Evolutionary conservation across 2,888 invertebrate species (phyloP), one percentile per base, ranked within the genome.

Genomic region (Cataglyphis altisquamis): DNA sequence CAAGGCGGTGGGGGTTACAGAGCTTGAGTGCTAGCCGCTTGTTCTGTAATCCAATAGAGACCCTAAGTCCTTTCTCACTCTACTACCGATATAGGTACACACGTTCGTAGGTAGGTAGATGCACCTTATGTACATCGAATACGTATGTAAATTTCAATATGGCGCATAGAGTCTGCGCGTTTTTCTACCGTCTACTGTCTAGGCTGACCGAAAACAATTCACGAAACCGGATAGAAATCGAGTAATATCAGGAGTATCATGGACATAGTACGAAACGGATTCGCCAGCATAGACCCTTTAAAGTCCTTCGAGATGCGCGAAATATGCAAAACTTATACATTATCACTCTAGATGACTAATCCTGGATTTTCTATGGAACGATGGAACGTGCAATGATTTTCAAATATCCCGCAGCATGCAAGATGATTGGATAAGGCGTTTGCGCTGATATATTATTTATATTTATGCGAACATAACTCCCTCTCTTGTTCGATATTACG

Each of bases 31-130:
- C 92, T 91, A 89, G 89, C 90, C 91, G 92, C 91, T 92, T 92
- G 92, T 92, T 92, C 92, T 91, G 88, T 92, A 92, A 92, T 92
- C 92, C 92, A 92, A 92, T 92, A 91, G 92, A 91, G 91, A 91
- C 89, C 92, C 90, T 89, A 91, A 92, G 92, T 92, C 91, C 92
- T 90, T 92, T 87, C 87, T 85, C 87, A 84, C 68, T 83, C 87
- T 86, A 78, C 45, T 63, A 10, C 67, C 87, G 80, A 90, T 88
- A 83, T 86, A 91, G 87, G 86, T 89, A 87, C 84, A 87, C 85
- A 82, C 72, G 81, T 85, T 72, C 12, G 18, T 72, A 72, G 72
- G 36, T 72, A 72, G 48, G 77, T 81, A 70, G 82, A 75, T 82
- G 57, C 85, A 85, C 77, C 64, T 80, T 80, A 81, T 82, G 81